Percentiles rank a stretch among this genome's conserved stretches.
phyloP scores from a whole-genome alignment of 2,113 vertebrate species.

The Connochaetes taurinus region DNA sequence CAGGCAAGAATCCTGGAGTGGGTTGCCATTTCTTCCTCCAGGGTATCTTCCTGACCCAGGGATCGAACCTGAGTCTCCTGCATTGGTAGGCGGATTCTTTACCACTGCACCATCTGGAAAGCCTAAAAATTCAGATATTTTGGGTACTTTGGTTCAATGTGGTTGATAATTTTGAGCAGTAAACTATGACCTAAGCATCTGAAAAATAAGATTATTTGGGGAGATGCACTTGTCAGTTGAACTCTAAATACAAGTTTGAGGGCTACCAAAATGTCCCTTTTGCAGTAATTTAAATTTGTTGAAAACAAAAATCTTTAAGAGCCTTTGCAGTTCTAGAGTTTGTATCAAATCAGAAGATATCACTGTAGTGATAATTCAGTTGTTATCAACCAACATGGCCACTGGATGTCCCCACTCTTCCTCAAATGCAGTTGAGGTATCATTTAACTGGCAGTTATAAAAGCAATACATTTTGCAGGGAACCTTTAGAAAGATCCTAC shows the following conservation, averaged over 20 bases:
- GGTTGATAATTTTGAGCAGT: neutral
- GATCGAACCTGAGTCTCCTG: neutral
- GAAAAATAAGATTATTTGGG: neutral
- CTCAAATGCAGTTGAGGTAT: conserved; percentile 60
- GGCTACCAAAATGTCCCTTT: neutral
- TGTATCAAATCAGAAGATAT: conserved; percentile 57
- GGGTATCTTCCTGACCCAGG: neutral
- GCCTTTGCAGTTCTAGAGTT: conserved; percentile 53
- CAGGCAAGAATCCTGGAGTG: neutral
- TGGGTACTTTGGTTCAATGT: neutral
- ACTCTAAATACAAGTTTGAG: neutral
- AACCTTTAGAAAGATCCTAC: neutral
- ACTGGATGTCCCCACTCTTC: conserved; percentile 83
- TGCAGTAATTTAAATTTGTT: conserved; percentile 18
- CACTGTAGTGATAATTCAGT: conserved; percentile 33
- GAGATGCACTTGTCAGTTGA: neutral
- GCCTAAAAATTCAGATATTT: neutral
- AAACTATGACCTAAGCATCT: neutral
- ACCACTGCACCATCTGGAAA: neutral
- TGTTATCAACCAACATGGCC: conserved; percentile 75
- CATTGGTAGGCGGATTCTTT: neutral
- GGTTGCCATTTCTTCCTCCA: neutral
- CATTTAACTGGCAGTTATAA: conserved; percentile 43
- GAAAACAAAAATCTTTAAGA: conserved; percentile 38
- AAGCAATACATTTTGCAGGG: neutral